These are phyloP conservation scores for Trachelus iudaicus DNA, from an alignment of 2,888 invertebrate genomes.

Conservation along the genomic window DNA sequence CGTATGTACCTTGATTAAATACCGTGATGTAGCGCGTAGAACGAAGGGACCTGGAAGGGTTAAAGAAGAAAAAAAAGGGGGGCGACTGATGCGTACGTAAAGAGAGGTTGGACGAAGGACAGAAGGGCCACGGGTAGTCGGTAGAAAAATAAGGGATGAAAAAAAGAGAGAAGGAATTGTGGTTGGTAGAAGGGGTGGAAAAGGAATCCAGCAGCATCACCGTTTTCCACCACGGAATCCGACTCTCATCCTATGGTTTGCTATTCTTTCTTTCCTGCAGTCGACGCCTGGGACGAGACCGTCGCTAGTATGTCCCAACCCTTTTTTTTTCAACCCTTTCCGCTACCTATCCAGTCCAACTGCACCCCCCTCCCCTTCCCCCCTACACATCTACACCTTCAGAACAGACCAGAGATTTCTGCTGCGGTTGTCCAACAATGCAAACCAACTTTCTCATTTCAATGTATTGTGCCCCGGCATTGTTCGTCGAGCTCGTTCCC, in stretches of 20 bases:
- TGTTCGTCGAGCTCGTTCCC: slow-evolving; percentile 46
- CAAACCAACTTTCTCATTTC: slow-evolving; percentile 62
- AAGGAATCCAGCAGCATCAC: slow-evolving; percentile 11
- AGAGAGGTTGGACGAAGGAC: background rate
- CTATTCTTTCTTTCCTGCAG: slow-evolving; percentile 43
- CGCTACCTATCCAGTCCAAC: background rate
- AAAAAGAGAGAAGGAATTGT: slow-evolving; percentile 42
- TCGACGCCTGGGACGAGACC: background rate
- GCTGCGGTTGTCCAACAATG: slow-evolving; percentile 56
- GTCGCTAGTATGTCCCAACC: background rate
- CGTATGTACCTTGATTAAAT: background rate
- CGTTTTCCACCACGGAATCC: slow-evolving; percentile 24
- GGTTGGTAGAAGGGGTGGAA: slow-evolving; percentile 14
- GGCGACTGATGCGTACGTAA: background rate
- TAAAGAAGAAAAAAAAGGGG: background rate
- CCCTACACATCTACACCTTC: background rate
- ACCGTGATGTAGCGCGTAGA: background rate
- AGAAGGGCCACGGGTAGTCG: background rate
- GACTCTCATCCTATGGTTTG: slow-evolving; percentile 45
- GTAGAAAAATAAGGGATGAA: background rate
- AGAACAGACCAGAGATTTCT: slow-evolving; percentile 3
- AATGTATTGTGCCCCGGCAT: slow-evolving; percentile 57
- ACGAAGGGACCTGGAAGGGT: background rate
- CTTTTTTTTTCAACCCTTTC: background rate
- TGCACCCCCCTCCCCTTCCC: background rate